These are phyloP conservation scores for Apocheima hispidaria DNA, from an alignment of 2,888 invertebrate genomes.

Conservation along the genomic window DNA sequence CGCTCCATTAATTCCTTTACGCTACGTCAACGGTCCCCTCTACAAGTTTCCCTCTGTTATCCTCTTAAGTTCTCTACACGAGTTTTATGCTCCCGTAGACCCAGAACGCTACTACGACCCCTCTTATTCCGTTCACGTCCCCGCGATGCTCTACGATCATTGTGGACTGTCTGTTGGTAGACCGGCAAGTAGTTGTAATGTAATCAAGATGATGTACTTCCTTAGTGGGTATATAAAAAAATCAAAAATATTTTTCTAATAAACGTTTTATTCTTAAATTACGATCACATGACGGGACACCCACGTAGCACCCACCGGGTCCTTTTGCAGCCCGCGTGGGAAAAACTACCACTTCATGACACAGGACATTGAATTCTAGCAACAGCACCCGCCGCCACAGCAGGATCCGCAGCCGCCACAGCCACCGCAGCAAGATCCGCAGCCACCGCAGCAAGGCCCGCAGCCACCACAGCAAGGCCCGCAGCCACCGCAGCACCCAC, in stretches of 20 bases:
- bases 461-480: slow-evolving; percentile 29
- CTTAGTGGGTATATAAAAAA: not conserved
- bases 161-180: too few relatives aligned
- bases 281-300: slow-evolving; percentile 42
- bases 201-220: too few relatives aligned
- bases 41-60: too few relatives aligned
- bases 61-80: too few relatives aligned
- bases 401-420: slow-evolving; percentile 32
- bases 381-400: slow-evolving; percentile 38
- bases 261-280: slow-evolving; percentile 49
- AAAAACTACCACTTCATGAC: slow-evolving; percentile 10
- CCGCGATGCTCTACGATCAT: too few relatives aligned
- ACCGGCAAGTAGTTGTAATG: too few relatives aligned
- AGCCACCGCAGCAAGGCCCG: slow-evolving; percentile 21
- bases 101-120: too few relatives aligned
- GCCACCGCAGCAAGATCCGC: slow-evolving; percentile 27
- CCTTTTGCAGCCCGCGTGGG: not conserved
- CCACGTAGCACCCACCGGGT: slow-evolving; percentile 34
- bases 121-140: too few relatives aligned
- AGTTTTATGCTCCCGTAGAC: too few relatives aligned
- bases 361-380: slow-evolving; percentile 22
- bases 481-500: slow-evolving; percentile 27
- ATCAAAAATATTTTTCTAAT: not conserved
- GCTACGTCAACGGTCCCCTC: too few relatives aligned
- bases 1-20: too few relatives aligned